These are phyloP conservation scores for Teinopalpus imperialis DNA, from an alignment of 2,888 invertebrate genomes.

Conservation along the genomic window DNA sequence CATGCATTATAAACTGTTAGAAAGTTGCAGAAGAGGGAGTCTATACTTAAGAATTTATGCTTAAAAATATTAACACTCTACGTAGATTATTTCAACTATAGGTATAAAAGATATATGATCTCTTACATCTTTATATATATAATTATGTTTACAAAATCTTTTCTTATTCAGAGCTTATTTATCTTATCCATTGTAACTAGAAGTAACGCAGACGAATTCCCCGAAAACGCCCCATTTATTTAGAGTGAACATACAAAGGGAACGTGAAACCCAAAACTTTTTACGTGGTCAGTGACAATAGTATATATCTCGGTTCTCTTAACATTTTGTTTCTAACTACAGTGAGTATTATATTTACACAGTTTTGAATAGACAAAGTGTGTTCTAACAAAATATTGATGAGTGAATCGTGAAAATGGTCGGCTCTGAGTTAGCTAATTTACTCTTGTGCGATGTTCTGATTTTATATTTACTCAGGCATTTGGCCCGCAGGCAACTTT, in stretches of 20 bases:
- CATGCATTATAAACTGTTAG: too few species aligned
- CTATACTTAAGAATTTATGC: too few species aligned
- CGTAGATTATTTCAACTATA: too few species aligned
- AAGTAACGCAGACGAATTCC: slow-evolving; percentile 79
- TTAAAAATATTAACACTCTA: too few species aligned
- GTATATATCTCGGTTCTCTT: slow-evolving; percentile 72
- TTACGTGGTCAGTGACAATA: slow-evolving; percentile 79
- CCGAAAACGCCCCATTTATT: slow-evolving; percentile 79
- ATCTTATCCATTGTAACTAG: slow-evolving; percentile 76
- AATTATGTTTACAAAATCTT: slow-evolving; percentile 81
- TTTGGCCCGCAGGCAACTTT: slow-evolving; percentile 72
- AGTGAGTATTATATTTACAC: slow-evolving; percentile 55
- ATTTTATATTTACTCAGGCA: slow-evolving; percentile 44
- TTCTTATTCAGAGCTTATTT: slow-evolving; percentile 79
- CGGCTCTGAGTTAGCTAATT: slow-evolving; percentile 32
- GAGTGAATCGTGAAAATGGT: slow-evolving; percentile 36
- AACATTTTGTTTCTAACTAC: slow-evolving; percentile 69
- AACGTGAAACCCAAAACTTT: slow-evolving; percentile 78
- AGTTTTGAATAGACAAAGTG: slow-evolving; percentile 35
- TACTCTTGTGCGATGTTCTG: slow-evolving; percentile 31
- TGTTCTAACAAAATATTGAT: slow-evolving; percentile 40
- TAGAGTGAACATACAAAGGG: slow-evolving; percentile 73
- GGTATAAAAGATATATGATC: too few species aligned
- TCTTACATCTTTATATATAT: too few species aligned
- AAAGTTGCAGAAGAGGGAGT: too few species aligned